Percentiles rank a stretch among this genome's conserved stretches.
These are phyloP conservation scores for Chaetodon trifasciatus DNA, from an alignment of 2,797 vertebrate genomes.

Conservation along the genomic window DNA sequence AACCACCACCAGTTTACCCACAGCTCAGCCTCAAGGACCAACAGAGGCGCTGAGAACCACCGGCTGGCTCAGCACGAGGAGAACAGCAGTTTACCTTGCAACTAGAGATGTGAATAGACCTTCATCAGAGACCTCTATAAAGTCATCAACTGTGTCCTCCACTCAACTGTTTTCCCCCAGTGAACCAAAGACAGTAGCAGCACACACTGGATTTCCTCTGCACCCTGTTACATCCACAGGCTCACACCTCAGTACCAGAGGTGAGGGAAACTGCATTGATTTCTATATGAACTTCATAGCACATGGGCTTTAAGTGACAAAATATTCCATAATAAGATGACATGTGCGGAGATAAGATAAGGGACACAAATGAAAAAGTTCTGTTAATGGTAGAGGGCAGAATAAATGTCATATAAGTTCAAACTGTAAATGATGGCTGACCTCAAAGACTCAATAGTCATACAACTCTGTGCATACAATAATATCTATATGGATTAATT, in stretches of 20 bases:
- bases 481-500: neutral
- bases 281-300: neutral
- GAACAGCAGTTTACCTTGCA: conserved; percentile 16
- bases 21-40: conserved; percentile 15
- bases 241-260: conserved; percentile 40
- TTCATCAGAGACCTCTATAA: conserved; percentile 7
- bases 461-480: neutral
- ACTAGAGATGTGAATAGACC: neutral
- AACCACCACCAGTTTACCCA: conserved; percentile 1
- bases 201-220: conserved; percentile 28
- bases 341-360: neutral
- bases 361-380: neutral
- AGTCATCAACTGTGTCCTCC: neutral
- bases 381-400: neutral
- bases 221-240: conserved; percentile 36
- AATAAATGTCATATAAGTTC: neutral
- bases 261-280: conserved; percentile 57
- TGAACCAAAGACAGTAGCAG: conserved; percentile 15
- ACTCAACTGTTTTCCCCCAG: neutral
- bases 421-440: neutral
- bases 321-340: neutral
- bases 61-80: conserved; percentile 13
- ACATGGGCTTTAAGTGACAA: neutral
- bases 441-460: neutral
- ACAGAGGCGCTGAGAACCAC: neutral